Evolutionary conservation across 2,888 invertebrate genomes (phyloP).

Genomic region (Adela reaumurella): DNA sequence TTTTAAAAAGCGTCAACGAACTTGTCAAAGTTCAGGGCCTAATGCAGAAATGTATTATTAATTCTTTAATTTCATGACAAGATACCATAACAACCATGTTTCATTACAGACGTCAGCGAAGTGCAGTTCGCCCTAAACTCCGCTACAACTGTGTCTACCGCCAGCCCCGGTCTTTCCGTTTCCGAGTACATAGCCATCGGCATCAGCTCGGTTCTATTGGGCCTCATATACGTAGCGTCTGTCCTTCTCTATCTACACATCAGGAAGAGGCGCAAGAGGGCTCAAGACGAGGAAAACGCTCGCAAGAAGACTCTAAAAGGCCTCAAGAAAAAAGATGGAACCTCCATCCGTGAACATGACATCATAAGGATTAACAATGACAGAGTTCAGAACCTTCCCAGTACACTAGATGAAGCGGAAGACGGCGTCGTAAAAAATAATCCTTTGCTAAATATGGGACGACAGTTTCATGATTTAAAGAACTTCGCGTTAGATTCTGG

Average conservation of each 20-base stretch:
- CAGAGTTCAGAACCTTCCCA: slow-evolving; percentile 31
- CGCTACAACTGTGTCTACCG: slow-evolving; percentile 51
- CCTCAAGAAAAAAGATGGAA: slow-evolving; percentile 38
- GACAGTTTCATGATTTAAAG: slow-evolving; percentile 59
- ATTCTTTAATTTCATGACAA: no score
- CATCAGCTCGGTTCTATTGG: slow-evolving; percentile 78
- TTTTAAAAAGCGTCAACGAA: no score
- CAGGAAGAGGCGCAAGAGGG: slow-evolving; percentile 58
- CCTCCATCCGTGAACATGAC: slow-evolving; percentile 39
- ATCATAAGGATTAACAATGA: slow-evolving; percentile 45
- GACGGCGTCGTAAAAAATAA: slow-evolving; percentile 76
- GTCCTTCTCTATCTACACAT: slow-evolving; percentile 80
- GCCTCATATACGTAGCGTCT: slow-evolving; percentile 81
- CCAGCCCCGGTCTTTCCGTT: slow-evolving; percentile 61
- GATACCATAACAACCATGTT: no score
- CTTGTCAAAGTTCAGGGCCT: no score
- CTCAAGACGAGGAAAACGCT: slow-evolving; percentile 43
- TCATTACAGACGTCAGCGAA: slow-evolving; percentile 69
- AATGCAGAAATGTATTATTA: no score
- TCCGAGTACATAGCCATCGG: slow-evolving; percentile 83
- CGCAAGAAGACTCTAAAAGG: slow-evolving; percentile 25
- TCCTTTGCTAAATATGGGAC: slow-evolving; percentile 60
- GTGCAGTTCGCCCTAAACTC: slow-evolving; percentile 71
- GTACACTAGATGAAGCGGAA: slow-evolving; percentile 55
- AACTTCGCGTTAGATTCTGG: slow-evolving; percentile 48